These are phyloP conservation scores for Coreius guichenoti DNA, from an alignment of 2,797 vertebrate species.

Conservation along the genomic window DNA sequence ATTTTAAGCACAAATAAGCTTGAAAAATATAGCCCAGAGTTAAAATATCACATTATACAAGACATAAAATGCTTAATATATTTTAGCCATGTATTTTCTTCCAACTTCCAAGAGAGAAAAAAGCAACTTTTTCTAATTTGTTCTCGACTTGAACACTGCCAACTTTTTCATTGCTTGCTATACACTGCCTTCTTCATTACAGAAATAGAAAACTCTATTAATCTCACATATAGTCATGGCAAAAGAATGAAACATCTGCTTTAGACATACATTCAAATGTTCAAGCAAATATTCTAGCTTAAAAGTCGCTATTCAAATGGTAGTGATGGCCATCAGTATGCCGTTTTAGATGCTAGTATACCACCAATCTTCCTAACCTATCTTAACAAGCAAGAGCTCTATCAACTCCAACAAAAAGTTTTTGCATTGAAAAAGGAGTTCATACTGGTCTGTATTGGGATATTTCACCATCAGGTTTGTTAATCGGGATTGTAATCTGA, in stretches of 20 bases:
- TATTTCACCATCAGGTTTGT: constrained; percentile 40
- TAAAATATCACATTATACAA: not conserved
- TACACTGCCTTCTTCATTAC: not conserved
- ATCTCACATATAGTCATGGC: not conserved
- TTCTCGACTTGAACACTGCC: too few species aligned
- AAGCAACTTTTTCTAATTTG: too few species aligned
- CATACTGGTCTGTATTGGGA: not conserved
- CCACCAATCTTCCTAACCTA: not conserved
- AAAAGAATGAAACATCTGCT: not conserved
- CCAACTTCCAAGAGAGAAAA: not conserved
- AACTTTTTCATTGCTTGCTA: not conserved
- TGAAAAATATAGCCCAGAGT: not conserved
- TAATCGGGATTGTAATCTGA: constrained; percentile 45
- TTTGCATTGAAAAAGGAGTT: not conserved
- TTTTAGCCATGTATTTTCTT: not conserved
- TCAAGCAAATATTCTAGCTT: not conserved
- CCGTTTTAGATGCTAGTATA: not conserved
- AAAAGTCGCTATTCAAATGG: not conserved
- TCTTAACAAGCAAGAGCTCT: not conserved
- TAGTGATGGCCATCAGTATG: not conserved
- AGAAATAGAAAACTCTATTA: not conserved
- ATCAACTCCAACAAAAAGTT: not conserved
- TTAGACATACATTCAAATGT: not conserved
- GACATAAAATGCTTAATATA: not conserved
- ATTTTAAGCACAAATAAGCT: not conserved